Base-by-base conservation (phyloP, 2,113 vertebrate species). In the Muntiacus reevesi region DNA sequence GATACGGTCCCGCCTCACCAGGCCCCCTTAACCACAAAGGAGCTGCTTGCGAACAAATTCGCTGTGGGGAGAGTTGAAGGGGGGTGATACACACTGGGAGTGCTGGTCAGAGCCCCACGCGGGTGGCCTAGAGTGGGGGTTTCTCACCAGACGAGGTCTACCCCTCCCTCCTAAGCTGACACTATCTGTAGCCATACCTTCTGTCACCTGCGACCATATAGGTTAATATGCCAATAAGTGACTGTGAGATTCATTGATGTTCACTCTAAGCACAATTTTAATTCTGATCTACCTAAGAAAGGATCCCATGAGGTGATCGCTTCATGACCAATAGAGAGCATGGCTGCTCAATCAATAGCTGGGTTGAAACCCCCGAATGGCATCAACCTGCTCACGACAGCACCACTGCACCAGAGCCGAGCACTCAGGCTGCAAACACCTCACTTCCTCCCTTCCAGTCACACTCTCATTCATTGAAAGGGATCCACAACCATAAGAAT, bases 341-440 rank as follows among this genome's bases (percentile, higher is more conserved):
- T 1, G 1, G 64, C 14, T 54, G 40, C 11, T 43, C 84, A 74
- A 83, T 60, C 90, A 98, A 54, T 1, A 0, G 0, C 94, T 86
- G 98, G 91, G 36, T 88, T 86, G 50, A 60, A 50, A 81, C 47
- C 78, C 62, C 45, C 16, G 0, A 52, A 10, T 7, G 30, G 45
- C 30, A 81, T 52, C 47, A 50, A 52, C 30, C 28, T 33, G 11
- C 78, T 33, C 17, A 19, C 5, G 6, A 52, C 78, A 21, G 30
- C 28, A 33, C 50, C 1, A 1, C 30, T 7, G 47, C 30, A 52
- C 78, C 28, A 81, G 4, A 50, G 79, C 99, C 95, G 99, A 99
- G 99, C 98, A 99, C 95, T 97, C 0, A 84, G 94, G 76, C 47
- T 54, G 30, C 19, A 54, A 12, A 81, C 78, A 3, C 28, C 78